Conservation (phyloP, 2,113 vertebrate genomes). For the Pseudorasbora parva region DNA sequence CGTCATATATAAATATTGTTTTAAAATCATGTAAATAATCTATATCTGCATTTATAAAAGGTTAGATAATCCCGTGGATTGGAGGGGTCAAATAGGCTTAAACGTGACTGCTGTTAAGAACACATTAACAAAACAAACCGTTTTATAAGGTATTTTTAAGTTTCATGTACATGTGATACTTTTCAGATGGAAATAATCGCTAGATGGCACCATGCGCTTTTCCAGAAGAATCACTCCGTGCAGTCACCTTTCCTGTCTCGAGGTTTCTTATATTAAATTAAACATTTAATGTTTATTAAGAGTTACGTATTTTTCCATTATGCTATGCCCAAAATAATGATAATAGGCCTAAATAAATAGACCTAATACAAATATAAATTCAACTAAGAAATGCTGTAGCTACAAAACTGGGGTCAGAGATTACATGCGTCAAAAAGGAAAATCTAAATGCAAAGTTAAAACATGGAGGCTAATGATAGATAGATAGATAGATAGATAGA, state of each 20-base stretch:
- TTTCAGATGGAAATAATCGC: not conserved
- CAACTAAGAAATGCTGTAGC: too few species aligned
- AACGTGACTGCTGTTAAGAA: not conserved
- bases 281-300: not conserved
- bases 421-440: not conserved
- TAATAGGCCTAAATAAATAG: not conserved
- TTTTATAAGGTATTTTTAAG: not conserved
- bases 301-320: not conserved
- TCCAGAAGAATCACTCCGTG: not conserved
- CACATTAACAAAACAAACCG: not conserved
- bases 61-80: too few species aligned
- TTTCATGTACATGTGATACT: not conserved
- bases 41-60: too few species aligned
- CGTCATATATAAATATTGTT: not conserved
- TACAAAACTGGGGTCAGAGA: too few species aligned
- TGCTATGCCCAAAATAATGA: not conserved
- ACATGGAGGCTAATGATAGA: too few species aligned
- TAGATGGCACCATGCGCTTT: constrained; percentile 32
- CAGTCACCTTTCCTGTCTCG: not conserved
- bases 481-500: too few species aligned
- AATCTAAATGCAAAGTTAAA: not conserved
- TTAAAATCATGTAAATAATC: not conserved
- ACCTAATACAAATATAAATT: too few species aligned
- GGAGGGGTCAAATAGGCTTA: not conserved
- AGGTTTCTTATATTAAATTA: not conserved